Evolutionary conservation across 2,888 invertebrate species (phyloP), one percentile per base, ranked within the genome.

Genomic region (Himalopsyche anomala): DNA sequence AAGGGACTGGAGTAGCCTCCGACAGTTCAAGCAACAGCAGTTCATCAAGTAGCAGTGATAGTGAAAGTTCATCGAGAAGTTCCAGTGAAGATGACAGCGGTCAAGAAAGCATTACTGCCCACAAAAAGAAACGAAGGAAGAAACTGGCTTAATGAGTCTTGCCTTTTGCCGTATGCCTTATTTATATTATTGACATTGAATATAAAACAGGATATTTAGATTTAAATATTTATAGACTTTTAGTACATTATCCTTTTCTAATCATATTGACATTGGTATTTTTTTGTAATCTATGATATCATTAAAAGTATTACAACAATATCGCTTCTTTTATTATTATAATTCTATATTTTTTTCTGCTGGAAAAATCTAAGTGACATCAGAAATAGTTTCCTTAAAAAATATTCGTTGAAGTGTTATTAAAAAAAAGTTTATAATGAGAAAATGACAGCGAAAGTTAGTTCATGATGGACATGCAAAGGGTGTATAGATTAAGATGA

Each of bases 11-110:
- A 19, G 96, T 99, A 82, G 98, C 98, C 51, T 99, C 98, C 0
- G 99, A 99, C 91, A 98, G 98, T 90, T 98, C 98, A 0, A 98
- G 97, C 89, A 97, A 97, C 89, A 95, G 95, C 2, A 96, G 96
- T 84, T 96, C 96, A n/a, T 96, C 96, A 5, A 95, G 95, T 74
- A 92, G 92, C 89, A 95, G 95, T 89, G 95, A 95, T 89, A 94
- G 94, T 89, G 94, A 94, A 86, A 93, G 93, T 89, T 92, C 93
- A 0, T 91, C 92, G 0, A 91, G 91, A 82, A 92, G 93, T 89
- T 95, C 95, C 6, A 93, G 93, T 89, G 95, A 94, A 88, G 95
- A 95, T 89, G 93, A 97, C 89, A 98, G 97, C 90, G 98, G 98
- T 1, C 97, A 98, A 91, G 98, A 97, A 90, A 97, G 97, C 89